Conservation (phyloP, 2,888 invertebrate genomes). For the Apamea sordens region DNA sequence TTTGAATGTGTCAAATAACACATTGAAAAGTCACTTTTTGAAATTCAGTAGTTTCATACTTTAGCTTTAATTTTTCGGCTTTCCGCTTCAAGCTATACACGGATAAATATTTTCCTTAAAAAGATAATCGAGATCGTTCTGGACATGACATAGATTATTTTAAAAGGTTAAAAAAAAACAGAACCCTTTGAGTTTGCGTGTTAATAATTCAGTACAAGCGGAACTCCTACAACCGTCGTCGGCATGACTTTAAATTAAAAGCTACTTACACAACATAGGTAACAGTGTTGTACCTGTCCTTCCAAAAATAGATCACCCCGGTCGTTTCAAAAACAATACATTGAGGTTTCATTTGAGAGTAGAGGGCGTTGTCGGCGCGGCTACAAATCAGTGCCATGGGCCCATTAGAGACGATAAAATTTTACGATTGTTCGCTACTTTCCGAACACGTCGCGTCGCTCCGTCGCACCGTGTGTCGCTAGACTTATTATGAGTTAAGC, state of each 20-base stretch:
- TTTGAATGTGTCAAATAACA: neutral
- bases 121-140: neutral
- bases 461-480: constrained; percentile 69
- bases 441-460: constrained; percentile 74
- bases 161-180: neutral
- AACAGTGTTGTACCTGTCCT: constrained; percentile 66
- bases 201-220: neutral
- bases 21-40: neutral
- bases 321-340: constrained; percentile 66
- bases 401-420: constrained; percentile 87
- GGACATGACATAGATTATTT: neutral
- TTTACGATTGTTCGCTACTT: constrained; percentile 84
- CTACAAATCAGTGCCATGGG: constrained; percentile 82
- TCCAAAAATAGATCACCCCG: constrained; percentile 62
- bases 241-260: constrained; percentile 49
- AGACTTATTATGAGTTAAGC: constrained; percentile 67
- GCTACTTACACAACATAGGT: constrained; percentile 40
- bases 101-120: neutral
- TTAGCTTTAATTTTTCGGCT: neutral
- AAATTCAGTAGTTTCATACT: neutral
- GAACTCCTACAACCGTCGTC: neutral
- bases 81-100: too few species aligned
- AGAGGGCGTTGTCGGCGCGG: constrained; percentile 61
- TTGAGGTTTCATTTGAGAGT: constrained; percentile 70
- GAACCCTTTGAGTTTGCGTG: neutral